Conservation (phyloP, 2,797 vertebrate genomes). For the Rousettus madagascariensis region DNA sequence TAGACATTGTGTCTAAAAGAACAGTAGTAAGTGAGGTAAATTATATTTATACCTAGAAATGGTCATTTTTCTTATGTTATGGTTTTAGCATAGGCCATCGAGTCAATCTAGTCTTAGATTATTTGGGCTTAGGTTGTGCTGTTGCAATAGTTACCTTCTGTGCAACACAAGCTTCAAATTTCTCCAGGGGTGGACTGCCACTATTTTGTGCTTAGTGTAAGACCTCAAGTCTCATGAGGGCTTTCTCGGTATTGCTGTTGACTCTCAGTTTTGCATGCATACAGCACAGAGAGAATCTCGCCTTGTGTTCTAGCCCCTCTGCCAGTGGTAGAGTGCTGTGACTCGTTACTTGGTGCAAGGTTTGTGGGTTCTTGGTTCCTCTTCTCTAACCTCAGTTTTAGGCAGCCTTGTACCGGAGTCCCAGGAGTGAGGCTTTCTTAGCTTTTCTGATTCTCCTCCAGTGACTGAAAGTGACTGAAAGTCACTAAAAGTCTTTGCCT, state of each 20-base stretch:
- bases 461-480: background rate
- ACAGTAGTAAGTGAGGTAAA: background rate
- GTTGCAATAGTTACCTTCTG: background rate
- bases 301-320: background rate
- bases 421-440: background rate
- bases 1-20: background rate
- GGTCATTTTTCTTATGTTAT: background rate
- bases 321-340: background rate
- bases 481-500: background rate
- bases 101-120: background rate
- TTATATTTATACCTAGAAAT: background rate
- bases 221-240: background rate
- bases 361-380: background rate
- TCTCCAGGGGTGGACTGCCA: background rate
- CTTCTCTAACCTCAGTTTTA: background rate
- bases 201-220: background rate
- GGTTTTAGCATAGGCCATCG: background rate
- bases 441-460: background rate
- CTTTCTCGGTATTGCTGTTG: background rate
- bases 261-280: background rate
- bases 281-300: background rate
- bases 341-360: background rate
- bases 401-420: background rate
- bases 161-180: background rate
- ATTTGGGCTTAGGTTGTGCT: background rate